Conservation (phyloP, 2,113 vertebrate genomes). For the Rhinolophus ferrumequinum region DNA sequence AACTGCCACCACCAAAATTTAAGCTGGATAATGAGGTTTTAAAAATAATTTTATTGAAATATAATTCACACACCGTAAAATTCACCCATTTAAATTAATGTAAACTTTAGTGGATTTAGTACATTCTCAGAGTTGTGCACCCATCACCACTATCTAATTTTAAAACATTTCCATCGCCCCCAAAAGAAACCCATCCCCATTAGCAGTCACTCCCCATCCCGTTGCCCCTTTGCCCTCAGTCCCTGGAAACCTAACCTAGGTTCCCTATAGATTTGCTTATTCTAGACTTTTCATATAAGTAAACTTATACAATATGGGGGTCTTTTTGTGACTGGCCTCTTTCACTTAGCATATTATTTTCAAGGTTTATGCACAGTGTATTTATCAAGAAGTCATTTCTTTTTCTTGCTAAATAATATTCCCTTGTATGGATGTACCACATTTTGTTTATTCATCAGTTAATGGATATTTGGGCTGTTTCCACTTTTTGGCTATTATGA, state of each 20-base stretch:
- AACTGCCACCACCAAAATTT: background rate
- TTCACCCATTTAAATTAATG: background rate
- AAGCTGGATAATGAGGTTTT: background rate
- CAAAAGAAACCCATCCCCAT: background rate
- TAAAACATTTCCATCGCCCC: background rate
- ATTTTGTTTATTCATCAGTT: background rate
- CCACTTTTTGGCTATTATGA: background rate
- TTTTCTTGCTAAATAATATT: slow-evolving; percentile 5
- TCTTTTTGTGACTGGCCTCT: background rate
- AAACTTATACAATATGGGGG: background rate
- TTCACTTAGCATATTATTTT: background rate
- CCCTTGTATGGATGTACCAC: background rate
- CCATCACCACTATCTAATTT: background rate
- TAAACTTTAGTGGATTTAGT: background rate
- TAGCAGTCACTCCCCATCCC: background rate
- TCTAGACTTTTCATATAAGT: background rate
- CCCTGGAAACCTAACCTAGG: background rate
- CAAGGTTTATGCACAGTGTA: background rate
- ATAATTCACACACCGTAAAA: background rate
- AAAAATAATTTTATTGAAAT: background rate
- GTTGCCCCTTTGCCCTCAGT: background rate
- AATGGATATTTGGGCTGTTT: background rate
- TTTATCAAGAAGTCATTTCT: background rate
- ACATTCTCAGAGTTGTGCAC: background rate
- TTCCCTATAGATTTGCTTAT: background rate